Base-by-base conservation (phyloP, 2,888 invertebrate species). In the Sphecodes monilicornis region DNA sequence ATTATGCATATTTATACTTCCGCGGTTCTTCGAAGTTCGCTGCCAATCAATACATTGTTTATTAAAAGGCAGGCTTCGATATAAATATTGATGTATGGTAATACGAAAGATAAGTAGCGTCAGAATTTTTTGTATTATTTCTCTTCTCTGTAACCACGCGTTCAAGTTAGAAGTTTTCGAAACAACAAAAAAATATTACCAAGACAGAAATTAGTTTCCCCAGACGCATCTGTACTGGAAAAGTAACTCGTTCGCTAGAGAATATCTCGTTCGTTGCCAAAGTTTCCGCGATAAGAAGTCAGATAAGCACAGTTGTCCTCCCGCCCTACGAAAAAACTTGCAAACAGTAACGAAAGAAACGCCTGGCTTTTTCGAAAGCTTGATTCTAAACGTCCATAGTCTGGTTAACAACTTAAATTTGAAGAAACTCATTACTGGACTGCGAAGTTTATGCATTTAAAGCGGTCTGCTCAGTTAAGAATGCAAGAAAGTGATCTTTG, bases 181-280 rank as follows among this genome's bases (percentile, higher is more conserved):
- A 16, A 60, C 46, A 46, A 46, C 16, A 29, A 39, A 60, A 50
- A 68, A 6, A 18, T 50, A 50, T 50, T 22, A 68, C 46, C 60
- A 29, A 46, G 68, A 60, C 73, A 78, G 73, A 81, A 78, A 81
- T 81, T 78, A 81, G 78, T 78, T 81, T 81, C 46, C 16, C 46
- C 32, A 32, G 50, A 32, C 18, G 46, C 71, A 71, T 73, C 72
- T 43, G 69, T 39, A 68, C 54, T 16, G 29, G 36, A 36, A 26
- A 32, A 72, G 41, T 54, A 50, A 68, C 72, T 73, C 32, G 11
- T 39, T 29, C 36, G 22, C 50, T 5, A 29, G 22, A 29, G 64
- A 70, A 46, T 57, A 76, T 70, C 76, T 29, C 46, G 29, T 64
- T 11, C 60, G 70, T 78, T 78, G 78, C 78, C 81, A 81, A 73